Evolutionary conservation across 1,140 invertebrate species (phyloP).

Genomic region (Chelonus insularis): DNA sequence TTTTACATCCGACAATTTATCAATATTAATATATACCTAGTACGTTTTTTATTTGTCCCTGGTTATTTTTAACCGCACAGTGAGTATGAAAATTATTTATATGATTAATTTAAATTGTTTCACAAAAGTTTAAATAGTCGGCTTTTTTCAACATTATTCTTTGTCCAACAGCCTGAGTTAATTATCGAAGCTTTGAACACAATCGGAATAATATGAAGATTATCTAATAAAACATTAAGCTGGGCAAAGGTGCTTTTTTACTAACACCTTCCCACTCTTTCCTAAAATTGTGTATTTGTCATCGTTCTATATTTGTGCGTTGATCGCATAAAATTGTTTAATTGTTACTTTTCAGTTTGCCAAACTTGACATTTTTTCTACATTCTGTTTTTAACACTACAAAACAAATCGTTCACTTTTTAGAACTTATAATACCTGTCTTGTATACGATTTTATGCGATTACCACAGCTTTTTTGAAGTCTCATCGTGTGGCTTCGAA

Average conservation of each 20-base stretch:
- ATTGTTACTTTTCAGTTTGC: not conserved
- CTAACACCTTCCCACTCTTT: not conserved
- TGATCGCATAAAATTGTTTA: not conserved
- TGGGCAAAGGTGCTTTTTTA: no score
- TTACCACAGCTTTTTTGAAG: not conserved
- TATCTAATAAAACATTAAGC: slow-evolving; percentile 21
- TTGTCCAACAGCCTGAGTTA: slow-evolving; percentile 12
- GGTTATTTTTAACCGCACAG: no score
- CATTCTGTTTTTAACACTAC: no score
- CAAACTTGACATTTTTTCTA: not conserved
- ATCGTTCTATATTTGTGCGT: not conserved
- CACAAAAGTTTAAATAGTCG: not conserved
- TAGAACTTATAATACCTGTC: not conserved
- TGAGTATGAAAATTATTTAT: not conserved
- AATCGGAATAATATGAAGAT: slow-evolving; percentile 47
- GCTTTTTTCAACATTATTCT: slow-evolving; percentile 3
- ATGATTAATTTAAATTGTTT: not conserved
- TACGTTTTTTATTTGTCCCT: no score
- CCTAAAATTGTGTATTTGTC: not conserved
- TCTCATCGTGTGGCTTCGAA: not conserved
- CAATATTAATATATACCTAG: no score
- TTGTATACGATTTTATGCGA: not conserved
- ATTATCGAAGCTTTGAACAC: slow-evolving; percentile 49
- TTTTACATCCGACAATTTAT: no score
- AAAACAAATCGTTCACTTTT: no score